phyloP scores from a whole-genome alignment of 2,797 vertebrate species.

The Echiichthys vipera region DNA sequence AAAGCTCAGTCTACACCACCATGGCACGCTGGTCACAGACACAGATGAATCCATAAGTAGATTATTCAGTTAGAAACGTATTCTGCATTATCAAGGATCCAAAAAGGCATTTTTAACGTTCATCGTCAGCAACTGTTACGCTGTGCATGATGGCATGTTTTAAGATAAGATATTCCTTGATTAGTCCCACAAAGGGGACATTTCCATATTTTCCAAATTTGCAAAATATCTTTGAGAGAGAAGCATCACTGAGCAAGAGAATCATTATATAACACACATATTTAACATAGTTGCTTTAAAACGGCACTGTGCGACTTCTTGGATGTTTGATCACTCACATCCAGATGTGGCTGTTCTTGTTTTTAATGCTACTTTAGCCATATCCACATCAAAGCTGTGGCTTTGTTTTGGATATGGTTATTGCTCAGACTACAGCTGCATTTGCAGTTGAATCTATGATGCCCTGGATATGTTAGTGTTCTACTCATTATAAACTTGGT shows the following conservation, averaged over 20 bases:
- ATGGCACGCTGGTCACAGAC: constrained; percentile 13
- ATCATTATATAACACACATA: not conserved
- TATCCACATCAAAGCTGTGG: too few relatives aligned
- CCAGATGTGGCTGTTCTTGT: not conserved
- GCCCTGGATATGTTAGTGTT: not conserved
- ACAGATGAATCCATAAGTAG: constrained; percentile 4
- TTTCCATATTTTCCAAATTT: too few relatives aligned
- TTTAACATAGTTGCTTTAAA: not conserved
- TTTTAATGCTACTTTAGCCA: not conserved
- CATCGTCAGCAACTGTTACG: not conserved
- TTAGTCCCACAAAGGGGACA: too few relatives aligned
- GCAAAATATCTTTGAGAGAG: not conserved
- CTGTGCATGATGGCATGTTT: not conserved
- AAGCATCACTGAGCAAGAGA: not conserved
- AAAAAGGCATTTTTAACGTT: not conserved
- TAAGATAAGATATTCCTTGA: too few relatives aligned
- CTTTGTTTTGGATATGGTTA: too few relatives aligned
- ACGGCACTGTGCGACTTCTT: not conserved
- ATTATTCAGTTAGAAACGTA: constrained; percentile 1
- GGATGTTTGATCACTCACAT: not conserved
- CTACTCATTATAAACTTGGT: not conserved
- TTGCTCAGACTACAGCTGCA: too few relatives aligned
- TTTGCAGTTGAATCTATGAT: too few relatives aligned
- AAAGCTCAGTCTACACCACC: not conserved
- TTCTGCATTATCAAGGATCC: constrained; percentile 6